A percentile compares a stretch with the other conserved stretches of the same genome.
phyloP scores from a whole-genome alignment of 2,113 vertebrate genomes.

The Marmota monax region DNA sequence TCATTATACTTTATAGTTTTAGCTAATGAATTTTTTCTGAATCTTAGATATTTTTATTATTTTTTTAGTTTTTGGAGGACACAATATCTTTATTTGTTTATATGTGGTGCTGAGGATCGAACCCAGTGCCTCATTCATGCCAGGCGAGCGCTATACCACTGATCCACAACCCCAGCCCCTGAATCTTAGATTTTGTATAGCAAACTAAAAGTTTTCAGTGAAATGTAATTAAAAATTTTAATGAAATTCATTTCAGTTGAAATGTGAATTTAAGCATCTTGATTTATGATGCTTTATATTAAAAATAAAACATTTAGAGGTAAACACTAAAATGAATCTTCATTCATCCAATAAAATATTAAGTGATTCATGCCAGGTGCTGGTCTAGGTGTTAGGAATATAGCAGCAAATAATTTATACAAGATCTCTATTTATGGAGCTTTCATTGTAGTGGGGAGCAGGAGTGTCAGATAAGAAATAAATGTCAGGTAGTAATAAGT shows the following conservation, averaged over 20 bases:
- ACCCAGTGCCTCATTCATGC: too few species aligned
- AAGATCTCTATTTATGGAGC: not conserved
- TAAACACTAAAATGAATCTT: not conserved
- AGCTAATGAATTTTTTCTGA: not conserved
- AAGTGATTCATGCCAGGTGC: not conserved
- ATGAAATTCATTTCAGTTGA: constrained; percentile 13
- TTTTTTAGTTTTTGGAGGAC: too few species aligned
- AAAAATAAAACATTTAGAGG: not conserved
- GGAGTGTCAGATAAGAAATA: not conserved
- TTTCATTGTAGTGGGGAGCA: not conserved
- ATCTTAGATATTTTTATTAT: too few species aligned
- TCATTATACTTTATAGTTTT: constrained; percentile 22
- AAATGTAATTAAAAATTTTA: constrained; percentile 14
- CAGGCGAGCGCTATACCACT: too few species aligned
- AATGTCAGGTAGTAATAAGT: not conserved
- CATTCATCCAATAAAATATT: not conserved
- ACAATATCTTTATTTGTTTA: too few species aligned
- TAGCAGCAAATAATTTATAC: not conserved
- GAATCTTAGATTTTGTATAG: not conserved
- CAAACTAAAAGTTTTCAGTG: not conserved
- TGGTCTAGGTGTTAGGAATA: not conserved
- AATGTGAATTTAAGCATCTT: constrained; percentile 2
- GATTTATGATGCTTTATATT: not conserved
- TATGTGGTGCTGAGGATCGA: too few species aligned
- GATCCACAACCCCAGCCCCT: not conserved